Base-by-base conservation (phyloP, 1,140 invertebrate genomes). In the Drosophila ambigua region DNA sequence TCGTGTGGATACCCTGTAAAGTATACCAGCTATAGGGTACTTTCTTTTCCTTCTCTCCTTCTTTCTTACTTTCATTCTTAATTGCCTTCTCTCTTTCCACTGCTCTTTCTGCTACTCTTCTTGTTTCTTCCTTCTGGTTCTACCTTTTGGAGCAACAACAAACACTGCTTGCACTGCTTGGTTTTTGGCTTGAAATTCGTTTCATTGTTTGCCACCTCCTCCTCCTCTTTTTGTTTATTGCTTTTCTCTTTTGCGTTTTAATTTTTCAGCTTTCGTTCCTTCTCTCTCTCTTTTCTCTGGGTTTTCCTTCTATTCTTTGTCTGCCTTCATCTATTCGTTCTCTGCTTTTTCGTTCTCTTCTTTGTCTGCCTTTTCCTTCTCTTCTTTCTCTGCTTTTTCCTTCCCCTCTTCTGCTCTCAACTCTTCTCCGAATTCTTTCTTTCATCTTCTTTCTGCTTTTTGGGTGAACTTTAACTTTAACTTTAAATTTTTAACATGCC, bases 401-500 rank as follows among this genome's bases (percentile, higher is more conserved):
- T 23, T 49, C 16, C 28, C n/a, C 49, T 58, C 50, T 57, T 51
- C 46, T 43, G 58, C 58, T 55, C 48, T 55, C 48, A 46, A 20
- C 39, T 39, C 39, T 43, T 28, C 23, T 5, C 26, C 26, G 6
- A 28, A 13, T 65, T 20, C 20, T 20, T 20, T 39, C 50, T 41
- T 52, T 71, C 7, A 8, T 31, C 46, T 67, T 50, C 45, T 68
- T 67, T 50, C 45, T 68, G 49, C 75, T 75, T 54, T 54, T 67
- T 67, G 63, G 55, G 53, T 58, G 20, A 20, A 20, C 20, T 20
- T 20, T 20, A 20, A 20, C 20, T 24, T 24, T 46, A 85, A 77
- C 68, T 80, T 85, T 85, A 85, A 85, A 85, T 85, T 87, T 81
- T 85, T 81, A 85, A 64, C 54, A 69, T 44, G 15, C 31, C 9